Percentiles rank a stretch among this genome's conserved stretches.
phyloP scores from a whole-genome alignment of 2,113 vertebrate genomes.

The Oncorhynchus masou region DNA sequence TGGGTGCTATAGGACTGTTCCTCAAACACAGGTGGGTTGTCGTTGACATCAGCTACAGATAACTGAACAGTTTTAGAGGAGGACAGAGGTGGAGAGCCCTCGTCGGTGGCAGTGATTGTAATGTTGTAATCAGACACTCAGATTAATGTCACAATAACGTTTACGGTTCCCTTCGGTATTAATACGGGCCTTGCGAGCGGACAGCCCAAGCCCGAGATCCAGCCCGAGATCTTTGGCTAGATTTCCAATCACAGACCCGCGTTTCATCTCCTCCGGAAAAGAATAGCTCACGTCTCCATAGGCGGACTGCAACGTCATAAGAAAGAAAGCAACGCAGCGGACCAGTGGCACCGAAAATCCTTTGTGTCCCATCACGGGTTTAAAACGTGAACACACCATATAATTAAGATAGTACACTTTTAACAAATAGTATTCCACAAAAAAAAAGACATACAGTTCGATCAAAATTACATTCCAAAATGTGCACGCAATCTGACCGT shows the following conservation, averaged over 20 bases:
- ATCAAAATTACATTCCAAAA: no score
- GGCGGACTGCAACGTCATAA: not conserved
- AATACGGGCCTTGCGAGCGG: constrained; percentile 40
- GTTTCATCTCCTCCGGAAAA: constrained; percentile 62
- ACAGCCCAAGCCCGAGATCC: no score
- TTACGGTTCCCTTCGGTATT: constrained; percentile 47
- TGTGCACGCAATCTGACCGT: no score
- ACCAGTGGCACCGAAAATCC: not conserved
- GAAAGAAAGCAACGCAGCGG: not conserved
- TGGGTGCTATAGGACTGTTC: constrained; percentile 62
- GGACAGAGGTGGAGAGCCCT: constrained; percentile 70
- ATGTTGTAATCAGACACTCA: constrained; percentile 60
- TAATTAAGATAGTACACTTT: no score
- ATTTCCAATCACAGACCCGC: constrained; percentile 60
- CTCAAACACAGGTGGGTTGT: constrained; percentile 74
- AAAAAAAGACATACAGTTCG: no score
- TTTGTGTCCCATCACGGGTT: not conserved
- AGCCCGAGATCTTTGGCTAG: constrained; percentile 67
- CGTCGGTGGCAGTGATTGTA: constrained; percentile 66
- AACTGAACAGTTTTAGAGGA: constrained; percentile 57
- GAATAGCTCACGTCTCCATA: constrained; percentile 57
- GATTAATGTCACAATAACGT: constrained; percentile 61
- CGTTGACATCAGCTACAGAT: constrained; percentile 73
- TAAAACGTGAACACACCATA: no score
- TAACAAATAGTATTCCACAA: no score